phyloP scores from a whole-genome alignment of 2,113 vertebrate species.

The Struthidea cinerea region DNA sequence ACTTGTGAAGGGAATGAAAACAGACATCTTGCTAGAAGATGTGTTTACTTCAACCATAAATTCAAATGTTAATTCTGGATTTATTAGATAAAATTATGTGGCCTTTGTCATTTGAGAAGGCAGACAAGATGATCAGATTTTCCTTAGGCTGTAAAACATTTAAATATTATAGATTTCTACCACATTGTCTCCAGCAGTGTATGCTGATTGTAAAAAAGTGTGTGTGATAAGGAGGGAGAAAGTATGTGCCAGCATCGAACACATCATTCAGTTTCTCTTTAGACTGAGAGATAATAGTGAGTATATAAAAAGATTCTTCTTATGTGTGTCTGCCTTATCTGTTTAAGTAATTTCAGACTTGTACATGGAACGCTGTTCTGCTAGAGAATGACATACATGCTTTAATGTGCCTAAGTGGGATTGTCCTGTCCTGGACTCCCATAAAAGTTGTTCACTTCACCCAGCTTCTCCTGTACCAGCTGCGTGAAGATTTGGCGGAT shows the following conservation, averaged over 20 bases:
- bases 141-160: neutral
- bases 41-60: slow-evolving; percentile 35
- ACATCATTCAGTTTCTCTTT: neutral
- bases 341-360: neutral
- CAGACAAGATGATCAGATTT: slow-evolving; percentile 8
- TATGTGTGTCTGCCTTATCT: neutral
- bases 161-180: slow-evolving; percentile 24
- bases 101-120: slow-evolving; percentile 30
- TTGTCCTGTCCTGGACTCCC: neutral
- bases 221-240: neutral
- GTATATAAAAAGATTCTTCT: neutral
- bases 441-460: neutral
- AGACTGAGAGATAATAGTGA: neutral
- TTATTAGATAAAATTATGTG: slow-evolving; percentile 37
- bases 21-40: slow-evolving; percentile 38
- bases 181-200: neutral
- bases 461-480: neutral
- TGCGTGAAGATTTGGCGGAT: neutral
- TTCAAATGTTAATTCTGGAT: slow-evolving; percentile 48
- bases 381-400: neutral
- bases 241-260: neutral
- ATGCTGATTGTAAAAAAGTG: neutral
- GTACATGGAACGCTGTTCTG: neutral
- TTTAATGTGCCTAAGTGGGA: neutral
- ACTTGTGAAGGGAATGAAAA: slow-evolving; percentile 42